phyloP scores from a whole-genome alignment of 2,888 invertebrate species.

The Schizotus pectinicornis region DNA sequence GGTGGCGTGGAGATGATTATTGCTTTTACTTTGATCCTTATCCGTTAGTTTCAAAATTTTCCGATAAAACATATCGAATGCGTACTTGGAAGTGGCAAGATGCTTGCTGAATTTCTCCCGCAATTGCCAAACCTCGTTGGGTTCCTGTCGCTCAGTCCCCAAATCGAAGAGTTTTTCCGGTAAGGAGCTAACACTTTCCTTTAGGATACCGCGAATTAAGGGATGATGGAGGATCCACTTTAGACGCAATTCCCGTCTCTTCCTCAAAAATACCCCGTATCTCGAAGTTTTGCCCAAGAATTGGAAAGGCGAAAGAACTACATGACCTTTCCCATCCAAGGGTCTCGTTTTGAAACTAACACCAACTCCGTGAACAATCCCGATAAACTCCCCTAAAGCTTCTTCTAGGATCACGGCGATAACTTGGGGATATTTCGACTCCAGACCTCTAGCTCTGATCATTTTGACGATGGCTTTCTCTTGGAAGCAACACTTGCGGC shows the following conservation, averaged over 20 bases:
- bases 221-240: conserved; percentile 68
- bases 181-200: conserved; percentile 61
- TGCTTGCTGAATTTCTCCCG: conserved; percentile 40
- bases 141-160: conserved; percentile 32
- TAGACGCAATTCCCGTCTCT: conserved; percentile 63
- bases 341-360: conserved; percentile 69
- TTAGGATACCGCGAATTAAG: conserved; percentile 67
- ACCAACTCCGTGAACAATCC: conserved; percentile 67
- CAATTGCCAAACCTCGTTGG: conserved; percentile 42
- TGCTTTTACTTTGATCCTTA: conserved; percentile 36
- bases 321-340: conserved; percentile 62
- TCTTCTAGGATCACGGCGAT: conserved; percentile 64
- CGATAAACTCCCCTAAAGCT: conserved; percentile 65
- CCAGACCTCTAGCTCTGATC: conserved; percentile 64
- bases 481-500: conserved; percentile 67
- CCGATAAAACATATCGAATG: conserved; percentile 43
- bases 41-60: conserved; percentile 39
- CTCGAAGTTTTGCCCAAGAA: conserved; percentile 68
- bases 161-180: conserved; percentile 63
- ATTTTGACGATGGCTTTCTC: conserved; percentile 67
- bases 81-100: conserved; percentile 36
- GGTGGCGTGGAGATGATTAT: conserved; percentile 32
- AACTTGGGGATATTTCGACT: conserved; percentile 63
- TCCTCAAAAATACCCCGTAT: conserved; percentile 65
- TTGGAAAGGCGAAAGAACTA: conserved; percentile 65